Base-by-base conservation (phyloP, 2,113 vertebrate species). In the Rhea americana region DNA sequence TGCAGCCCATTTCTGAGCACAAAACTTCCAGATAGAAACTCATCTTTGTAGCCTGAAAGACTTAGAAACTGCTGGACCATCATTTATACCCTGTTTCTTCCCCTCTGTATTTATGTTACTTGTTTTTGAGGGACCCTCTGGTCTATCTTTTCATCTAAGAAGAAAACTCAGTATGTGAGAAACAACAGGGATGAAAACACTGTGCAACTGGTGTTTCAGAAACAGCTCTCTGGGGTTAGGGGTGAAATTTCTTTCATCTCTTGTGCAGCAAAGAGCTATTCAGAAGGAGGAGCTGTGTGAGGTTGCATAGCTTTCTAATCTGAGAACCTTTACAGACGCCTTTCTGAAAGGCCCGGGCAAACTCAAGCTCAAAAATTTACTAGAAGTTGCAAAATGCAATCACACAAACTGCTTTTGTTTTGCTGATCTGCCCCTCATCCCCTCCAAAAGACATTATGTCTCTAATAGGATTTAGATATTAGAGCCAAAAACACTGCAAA, bases 401-500 rank as follows among this genome's bases (percentile, higher is more conserved):
- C 0, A 1, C 77, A 92, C 43, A 94, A 91, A 85, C 55, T 85
- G 58, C 78, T 88, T 94, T 92, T 95, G 85, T 95, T 85, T 20
- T 32, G 24, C 68, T 51, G 83, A 65, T 53, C 67, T 67, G 21
- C 28, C 13, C 25, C 25, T 65, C 43, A 74, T 66, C 22, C 22
- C 30, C 30, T 72, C 45, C 37, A 18, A n/a, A 86, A 62, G 71
- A 82, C 86, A 70, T 81, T 75, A 56, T 66, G 74, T 62, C n/a
- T 77, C 80, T 97, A 96, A 96, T 94, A 95, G 88, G 95, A 96
- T 96, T 96, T 92, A 82, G 78, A 21, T 94, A 83, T 82, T 93
- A 90, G 89, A 93, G 51, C 30, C 35, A 37, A 0, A 85, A 95
- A 82, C 18, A 2, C 10, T 20, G 11, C 3, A 78, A 61, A 55